phyloP scores from a whole-genome alignment of 2,797 vertebrate genomes.

The Myotis planiceps region DNA sequence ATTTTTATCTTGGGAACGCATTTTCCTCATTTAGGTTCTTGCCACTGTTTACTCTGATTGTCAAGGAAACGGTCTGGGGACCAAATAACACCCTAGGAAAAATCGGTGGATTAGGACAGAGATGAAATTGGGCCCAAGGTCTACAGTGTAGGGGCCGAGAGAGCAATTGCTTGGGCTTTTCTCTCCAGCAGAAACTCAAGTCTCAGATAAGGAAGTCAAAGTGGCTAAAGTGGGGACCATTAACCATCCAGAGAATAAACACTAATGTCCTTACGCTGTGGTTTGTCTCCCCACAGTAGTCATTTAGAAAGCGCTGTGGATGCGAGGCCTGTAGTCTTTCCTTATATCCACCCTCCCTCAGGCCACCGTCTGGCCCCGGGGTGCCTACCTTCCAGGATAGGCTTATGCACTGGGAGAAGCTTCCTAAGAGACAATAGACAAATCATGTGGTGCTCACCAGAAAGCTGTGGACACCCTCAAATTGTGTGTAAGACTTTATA shows the following conservation, averaged over 20 bases:
- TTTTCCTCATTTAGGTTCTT: conserved; percentile 3
- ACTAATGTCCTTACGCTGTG: background rate
- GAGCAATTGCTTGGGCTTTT: conserved; percentile 49
- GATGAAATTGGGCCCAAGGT: conserved; percentile 50
- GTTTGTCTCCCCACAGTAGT: conserved; percentile 56
- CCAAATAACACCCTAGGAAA: conserved; percentile 52
- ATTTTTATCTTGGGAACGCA: background rate
- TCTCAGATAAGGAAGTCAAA: background rate
- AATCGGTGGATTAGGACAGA: conserved; percentile 31
- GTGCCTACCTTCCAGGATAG: background rate
- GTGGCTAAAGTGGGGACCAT: background rate
- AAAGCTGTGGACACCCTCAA: background rate
- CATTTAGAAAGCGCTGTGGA: conserved; percentile 57
- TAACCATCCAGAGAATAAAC: conserved; percentile 57
- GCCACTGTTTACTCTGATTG: conserved; percentile 46
- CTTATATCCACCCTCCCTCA: background rate
- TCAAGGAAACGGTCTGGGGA: conserved; percentile 31
- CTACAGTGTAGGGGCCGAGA: conserved; percentile 34
- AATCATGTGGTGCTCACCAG: background rate
- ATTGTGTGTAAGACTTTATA: background rate
- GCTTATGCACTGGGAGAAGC: background rate
- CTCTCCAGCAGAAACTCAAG: background rate
- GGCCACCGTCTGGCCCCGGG: background rate
- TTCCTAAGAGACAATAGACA: background rate
- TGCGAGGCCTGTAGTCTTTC: background rate